A percentile compares a stretch with the other conserved stretches of the same genome.
These are phyloP conservation scores for Azorinus chamasolen DNA, from an alignment of 2,888 invertebrate species.

Conservation along the genomic window DNA sequence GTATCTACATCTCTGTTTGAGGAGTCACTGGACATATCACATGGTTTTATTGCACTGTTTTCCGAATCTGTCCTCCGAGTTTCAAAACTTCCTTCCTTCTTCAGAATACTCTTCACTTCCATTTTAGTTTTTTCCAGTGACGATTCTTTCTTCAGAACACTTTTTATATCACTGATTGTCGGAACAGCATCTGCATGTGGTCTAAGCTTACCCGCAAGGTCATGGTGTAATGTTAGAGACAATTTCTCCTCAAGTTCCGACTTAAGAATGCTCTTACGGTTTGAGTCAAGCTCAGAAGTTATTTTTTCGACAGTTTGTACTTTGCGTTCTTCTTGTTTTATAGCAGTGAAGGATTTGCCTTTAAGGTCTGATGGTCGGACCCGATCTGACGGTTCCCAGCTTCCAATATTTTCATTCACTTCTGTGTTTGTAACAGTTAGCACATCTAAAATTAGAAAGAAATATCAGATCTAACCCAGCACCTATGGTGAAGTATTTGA, in stretches of 20 bases:
- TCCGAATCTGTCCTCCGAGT: slow-evolving; percentile 63
- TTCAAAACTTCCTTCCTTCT: slow-evolving; percentile 76
- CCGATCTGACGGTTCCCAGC: slow-evolving; percentile 22
- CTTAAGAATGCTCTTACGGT: slow-evolving; percentile 68
- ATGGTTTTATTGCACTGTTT: slow-evolving; percentile 49
- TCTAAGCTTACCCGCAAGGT: slow-evolving; percentile 71
- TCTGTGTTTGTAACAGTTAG: slow-evolving; percentile 43
- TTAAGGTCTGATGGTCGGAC: slow-evolving; percentile 46
- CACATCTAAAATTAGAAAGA: slow-evolving; percentile 17
- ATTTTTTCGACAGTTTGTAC: slow-evolving; percentile 40
- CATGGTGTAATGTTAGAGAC: slow-evolving; percentile 35
- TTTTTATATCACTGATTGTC: slow-evolving; percentile 64
- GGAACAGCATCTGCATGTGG: slow-evolving; percentile 57
- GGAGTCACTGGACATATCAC: slow-evolving; percentile 11
- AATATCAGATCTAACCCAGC: neutral
- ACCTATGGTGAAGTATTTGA: too few species aligned
- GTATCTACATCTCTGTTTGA: slow-evolving; percentile 21
- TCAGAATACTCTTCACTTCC: slow-evolving; percentile 72
- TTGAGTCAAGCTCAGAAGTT: slow-evolving; percentile 53
- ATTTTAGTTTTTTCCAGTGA: slow-evolving; percentile 25
- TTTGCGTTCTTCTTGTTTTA: slow-evolving; percentile 28
- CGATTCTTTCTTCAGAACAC: slow-evolving; percentile 67
- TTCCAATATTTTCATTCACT: slow-evolving; percentile 31
- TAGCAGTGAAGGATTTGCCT: slow-evolving; percentile 32
- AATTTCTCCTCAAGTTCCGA: slow-evolving; percentile 57